Percentiles rank a stretch among this genome's conserved stretches.
phyloP scores from a whole-genome alignment of 2,888 invertebrate genomes.

The Abrostola tripartita region DNA sequence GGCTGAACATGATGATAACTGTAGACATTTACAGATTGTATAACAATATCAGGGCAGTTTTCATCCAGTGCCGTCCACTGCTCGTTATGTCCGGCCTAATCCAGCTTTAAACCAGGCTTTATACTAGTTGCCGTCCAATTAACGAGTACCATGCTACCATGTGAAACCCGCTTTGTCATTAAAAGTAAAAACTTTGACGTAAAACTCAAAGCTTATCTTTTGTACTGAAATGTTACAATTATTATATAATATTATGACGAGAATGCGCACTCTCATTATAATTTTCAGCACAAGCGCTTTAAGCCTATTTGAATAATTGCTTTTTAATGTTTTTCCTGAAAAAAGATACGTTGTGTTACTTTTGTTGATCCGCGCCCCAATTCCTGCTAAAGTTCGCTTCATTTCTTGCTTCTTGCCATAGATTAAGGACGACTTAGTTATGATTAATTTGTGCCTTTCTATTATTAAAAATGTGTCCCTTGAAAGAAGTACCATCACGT shows the following conservation, averaged over 20 bases:
- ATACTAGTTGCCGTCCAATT: neutral
- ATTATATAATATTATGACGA: slow-evolving; percentile 20
- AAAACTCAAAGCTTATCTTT: neutral
- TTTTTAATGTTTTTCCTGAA: slow-evolving; percentile 33
- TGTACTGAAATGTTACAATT: neutral
- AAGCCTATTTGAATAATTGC: slow-evolving; percentile 38
- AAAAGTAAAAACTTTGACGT: too few relatives aligned
- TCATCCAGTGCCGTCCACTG: neutral
- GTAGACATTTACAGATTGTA: neutral
- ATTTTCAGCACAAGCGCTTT: slow-evolving; percentile 4
- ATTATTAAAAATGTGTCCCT: slow-evolving; percentile 17
- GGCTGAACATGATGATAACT: too few relatives aligned
- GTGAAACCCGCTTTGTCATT: neutral
- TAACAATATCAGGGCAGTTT: neutral
- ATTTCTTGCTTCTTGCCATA: neutral
- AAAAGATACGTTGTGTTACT: slow-evolving; percentile 4
- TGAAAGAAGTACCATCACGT: too few relatives aligned
- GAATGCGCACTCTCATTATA: neutral
- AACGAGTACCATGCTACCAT: neutral
- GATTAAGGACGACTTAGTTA: slow-evolving; percentile 7
- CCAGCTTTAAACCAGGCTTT: neutral
- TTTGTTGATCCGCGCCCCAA: slow-evolving; percentile 5
- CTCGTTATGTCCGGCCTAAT: neutral
- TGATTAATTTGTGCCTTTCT: slow-evolving; percentile 29
- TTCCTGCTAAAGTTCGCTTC: slow-evolving; percentile 8